Percentiles rank a stretch among this genome's conserved stretches.
These are phyloP conservation scores for Porphyrio hochstetteri DNA, from an alignment of 2,113 vertebrate species.

Conservation along the genomic window DNA sequence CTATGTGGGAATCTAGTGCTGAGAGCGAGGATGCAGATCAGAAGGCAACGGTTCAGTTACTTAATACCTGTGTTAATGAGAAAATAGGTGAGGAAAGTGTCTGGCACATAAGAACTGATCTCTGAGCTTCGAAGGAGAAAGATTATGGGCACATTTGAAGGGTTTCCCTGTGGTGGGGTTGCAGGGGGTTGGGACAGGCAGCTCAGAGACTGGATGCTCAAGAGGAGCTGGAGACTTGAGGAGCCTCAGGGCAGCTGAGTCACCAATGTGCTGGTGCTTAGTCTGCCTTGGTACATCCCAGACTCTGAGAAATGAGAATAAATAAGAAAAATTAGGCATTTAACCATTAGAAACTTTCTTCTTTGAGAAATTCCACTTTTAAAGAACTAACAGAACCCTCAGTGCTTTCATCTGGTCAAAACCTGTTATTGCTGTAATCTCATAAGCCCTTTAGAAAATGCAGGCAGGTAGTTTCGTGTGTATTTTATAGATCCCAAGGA, in stretches of 20 bases:
- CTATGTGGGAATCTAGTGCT: not conserved
- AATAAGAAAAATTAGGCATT: rapidly evolving
- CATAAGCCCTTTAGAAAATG: not conserved
- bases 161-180: not conserved
- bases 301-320: not conserved
- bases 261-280: not conserved
- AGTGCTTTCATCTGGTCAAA: not conserved
- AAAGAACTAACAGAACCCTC: not conserved
- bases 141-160: rapidly evolving
- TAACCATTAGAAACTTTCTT: not conserved
- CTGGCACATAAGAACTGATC: not conserved
- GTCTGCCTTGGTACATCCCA: not conserved
- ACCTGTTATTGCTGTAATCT: not conserved
- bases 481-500: not conserved
- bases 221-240: not conserved
- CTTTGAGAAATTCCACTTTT: not conserved
- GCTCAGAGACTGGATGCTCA: not conserved
- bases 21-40: not conserved
- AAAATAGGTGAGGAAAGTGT: not conserved
- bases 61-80: not conserved
- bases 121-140: not conserved
- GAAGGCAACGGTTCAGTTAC: not conserved
- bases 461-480: not conserved
- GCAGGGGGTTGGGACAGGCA: not conserved
- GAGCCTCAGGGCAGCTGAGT: not conserved